phyloP scores from a whole-genome alignment of 2,797 vertebrate species.

The Acrossocheilus fasciatus region DNA sequence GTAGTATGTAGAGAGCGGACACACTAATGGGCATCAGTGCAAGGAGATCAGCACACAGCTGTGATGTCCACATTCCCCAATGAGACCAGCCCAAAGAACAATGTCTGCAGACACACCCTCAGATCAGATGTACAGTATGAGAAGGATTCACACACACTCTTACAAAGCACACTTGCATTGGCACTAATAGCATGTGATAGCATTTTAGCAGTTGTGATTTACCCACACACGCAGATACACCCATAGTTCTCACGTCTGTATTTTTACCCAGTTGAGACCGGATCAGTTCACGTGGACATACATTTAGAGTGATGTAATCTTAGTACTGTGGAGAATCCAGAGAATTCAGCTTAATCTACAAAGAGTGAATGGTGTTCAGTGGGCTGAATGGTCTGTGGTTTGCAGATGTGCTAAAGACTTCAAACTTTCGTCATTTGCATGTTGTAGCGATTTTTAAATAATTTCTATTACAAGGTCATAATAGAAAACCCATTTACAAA shows the following conservation, averaged over 20 bases:
- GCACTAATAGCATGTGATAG: constrained; percentile 5
- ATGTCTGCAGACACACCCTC: constrained; percentile 48
- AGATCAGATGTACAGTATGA: constrained; percentile 2
- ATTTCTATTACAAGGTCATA: neutral
- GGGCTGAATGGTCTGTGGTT: neutral
- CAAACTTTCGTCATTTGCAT: neutral
- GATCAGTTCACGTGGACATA: constrained; percentile 69
- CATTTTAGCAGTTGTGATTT: constrained; percentile 2
- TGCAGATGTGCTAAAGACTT: neutral
- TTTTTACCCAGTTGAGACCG: constrained; percentile 51
- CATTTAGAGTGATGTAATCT: constrained; percentile 76
- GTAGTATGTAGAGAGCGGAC: constrained; percentile 50
- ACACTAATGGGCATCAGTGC: neutral
- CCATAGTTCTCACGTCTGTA: constrained; percentile 40
- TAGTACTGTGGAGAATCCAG: constrained; percentile 73
- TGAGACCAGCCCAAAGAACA: constrained; percentile 46
- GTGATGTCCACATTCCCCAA: constrained; percentile 46
- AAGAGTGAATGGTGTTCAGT: neutral
- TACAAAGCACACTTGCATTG: neutral
- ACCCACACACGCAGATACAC: constrained; percentile 7
- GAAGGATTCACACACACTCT: constrained; percentile 2
- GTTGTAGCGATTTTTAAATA: neutral
- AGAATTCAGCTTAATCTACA: constrained; percentile 65
- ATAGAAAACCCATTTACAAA: neutral
- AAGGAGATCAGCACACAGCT: constrained; percentile 38